Evolutionary conservation across 2,113 vertebrate genomes (phyloP).

Genomic region (Aptenodytes patagonicus): DNA sequence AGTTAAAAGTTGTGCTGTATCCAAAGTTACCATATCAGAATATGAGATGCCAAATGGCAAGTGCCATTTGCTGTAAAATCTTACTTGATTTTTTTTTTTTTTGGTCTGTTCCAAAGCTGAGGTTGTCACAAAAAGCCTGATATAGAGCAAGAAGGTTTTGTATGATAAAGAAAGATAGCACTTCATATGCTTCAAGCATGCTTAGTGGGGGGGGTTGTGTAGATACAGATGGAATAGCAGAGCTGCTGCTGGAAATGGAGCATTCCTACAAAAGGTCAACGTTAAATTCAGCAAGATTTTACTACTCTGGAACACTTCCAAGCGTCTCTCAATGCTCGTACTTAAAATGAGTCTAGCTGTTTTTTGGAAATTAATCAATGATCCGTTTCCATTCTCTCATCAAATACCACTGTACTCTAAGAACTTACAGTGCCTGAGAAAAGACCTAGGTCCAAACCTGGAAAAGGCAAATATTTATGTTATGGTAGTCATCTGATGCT

Average conservation of each 20-base stretch:
- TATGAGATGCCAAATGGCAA: background rate
- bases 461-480: background rate
- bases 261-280: background rate
- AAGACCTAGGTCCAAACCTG: background rate
- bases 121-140: background rate
- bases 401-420: background rate
- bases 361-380: background rate
- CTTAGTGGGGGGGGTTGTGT: background rate
- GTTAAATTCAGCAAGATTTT: background rate
- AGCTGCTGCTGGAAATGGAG: background rate
- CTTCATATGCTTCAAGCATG: background rate
- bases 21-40: background rate
- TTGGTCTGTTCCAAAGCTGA: background rate
- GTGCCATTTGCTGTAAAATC: background rate
- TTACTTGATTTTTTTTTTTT: background rate
- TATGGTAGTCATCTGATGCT: background rate
- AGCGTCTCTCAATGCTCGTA: background rate
- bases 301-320: background rate
- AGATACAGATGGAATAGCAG: background rate
- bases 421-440: background rate
- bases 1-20: background rate
- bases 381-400: background rate
- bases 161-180: background rate
- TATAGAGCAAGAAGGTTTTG: background rate
- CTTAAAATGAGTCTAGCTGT: background rate